A percentile compares a stretch with the other conserved stretches of the same genome.
Evolutionary conservation across 1,140 invertebrate species (phyloP).

Genomic region (Tribolium castaneum): DNA sequence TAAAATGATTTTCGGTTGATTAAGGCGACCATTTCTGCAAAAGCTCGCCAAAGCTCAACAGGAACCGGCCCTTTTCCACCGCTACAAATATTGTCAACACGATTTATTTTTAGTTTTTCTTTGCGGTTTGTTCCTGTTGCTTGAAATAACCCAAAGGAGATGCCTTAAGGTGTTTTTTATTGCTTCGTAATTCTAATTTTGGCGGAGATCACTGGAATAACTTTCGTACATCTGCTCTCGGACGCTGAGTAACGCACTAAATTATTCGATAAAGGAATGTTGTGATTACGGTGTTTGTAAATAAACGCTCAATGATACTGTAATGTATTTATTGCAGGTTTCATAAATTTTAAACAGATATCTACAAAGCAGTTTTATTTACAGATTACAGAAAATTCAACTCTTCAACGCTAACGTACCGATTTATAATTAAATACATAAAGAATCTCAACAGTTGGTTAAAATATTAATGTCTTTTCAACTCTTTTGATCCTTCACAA

Average conservation of each 20-base stretch:
- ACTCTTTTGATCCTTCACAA: not conserved
- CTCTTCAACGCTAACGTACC: not conserved
- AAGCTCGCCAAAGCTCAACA: not conserved
- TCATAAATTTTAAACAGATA: slow-evolving; percentile 24
- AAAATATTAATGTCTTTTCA: not conserved
- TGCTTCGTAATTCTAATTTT: not conserved
- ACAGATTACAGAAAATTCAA: not conserved
- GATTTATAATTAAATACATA: not conserved
- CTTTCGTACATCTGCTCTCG: not conserved
- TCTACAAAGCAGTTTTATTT: slow-evolving; percentile 11
- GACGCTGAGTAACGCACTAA: not conserved
- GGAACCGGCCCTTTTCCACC: not conserved
- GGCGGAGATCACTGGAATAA: not conserved
- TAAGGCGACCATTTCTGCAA: not conserved
- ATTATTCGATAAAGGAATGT: not conserved
- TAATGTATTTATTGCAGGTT: slow-evolving; percentile 9
- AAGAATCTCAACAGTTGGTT: not conserved
- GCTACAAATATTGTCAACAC: not conserved
- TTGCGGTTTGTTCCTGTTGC: not conserved
- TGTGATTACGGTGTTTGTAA: not conserved
- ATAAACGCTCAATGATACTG: not conserved
- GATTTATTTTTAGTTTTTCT: not conserved
- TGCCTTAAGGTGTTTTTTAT: not conserved
- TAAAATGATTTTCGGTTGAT: not conserved
- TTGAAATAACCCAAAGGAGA: not conserved